phyloP scores from a whole-genome alignment of 92 coral and sea anemone genomes.

The Virgularia gustaviana region DNA sequence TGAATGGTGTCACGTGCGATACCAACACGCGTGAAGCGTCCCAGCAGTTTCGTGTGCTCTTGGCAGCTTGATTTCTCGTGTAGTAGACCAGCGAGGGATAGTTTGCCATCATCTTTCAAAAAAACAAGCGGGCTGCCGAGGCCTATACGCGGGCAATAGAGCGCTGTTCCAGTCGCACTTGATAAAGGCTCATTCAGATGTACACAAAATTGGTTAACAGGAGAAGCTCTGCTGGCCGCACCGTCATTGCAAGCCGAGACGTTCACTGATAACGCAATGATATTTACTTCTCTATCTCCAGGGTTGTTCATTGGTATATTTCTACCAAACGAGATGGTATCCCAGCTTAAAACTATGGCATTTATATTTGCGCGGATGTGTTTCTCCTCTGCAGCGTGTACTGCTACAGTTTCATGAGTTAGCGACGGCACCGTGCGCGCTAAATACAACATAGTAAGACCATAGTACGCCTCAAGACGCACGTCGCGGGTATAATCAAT shows the following conservation, averaged over 20 bases:
- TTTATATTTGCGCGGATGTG: neutral
- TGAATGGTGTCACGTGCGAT: constrained; percentile 10
- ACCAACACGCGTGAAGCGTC: constrained; percentile 1
- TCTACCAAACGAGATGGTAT: neutral
- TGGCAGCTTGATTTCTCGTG: constrained; percentile 19
- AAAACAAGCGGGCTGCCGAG: constrained; percentile 22
- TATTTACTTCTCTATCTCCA: neutral
- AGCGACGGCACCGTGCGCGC: constrained; percentile 22
- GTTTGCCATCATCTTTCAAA: neutral
- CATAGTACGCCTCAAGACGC: neutral
- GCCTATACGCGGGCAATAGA: constrained; percentile 12
- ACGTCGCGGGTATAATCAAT: constrained; percentile 25
- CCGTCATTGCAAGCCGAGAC: constrained; percentile 1
- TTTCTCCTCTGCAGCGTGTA: constrained; percentile 1
- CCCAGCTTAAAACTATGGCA: constrained; percentile 34
- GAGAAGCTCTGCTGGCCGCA: too few species aligned
- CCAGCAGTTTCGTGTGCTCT: neutral
- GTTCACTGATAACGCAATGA: constrained; percentile 21
- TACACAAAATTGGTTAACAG: constrained; percentile 13
- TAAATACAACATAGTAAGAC: constrained; percentile 15
- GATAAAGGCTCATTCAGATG: constrained; percentile 6
- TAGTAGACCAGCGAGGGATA: constrained; percentile 9
- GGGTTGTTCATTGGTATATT: too few species aligned
- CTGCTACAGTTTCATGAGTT: constrained; percentile 3
- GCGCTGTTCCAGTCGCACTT: neutral